Conservation (phyloP, 1,140 invertebrate genomes). For the Trachelipus rathkii region DNA sequence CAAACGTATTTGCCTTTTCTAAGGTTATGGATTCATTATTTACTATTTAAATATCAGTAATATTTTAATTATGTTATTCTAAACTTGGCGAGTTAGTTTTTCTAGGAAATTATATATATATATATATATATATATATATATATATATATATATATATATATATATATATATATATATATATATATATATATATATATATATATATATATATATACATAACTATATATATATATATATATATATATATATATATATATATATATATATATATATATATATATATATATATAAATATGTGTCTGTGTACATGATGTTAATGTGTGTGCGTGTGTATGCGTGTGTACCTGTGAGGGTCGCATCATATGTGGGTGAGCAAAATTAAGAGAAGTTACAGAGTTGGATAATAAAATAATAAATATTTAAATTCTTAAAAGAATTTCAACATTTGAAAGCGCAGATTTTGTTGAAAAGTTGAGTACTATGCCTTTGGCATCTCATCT, state of each 20-base stretch:
- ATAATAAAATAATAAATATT: neutral
- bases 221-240: slow-evolving; percentile 16
- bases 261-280: slow-evolving; percentile 2
- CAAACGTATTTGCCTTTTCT: too few relatives aligned
- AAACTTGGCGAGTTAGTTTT: too few relatives aligned
- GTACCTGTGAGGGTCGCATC: too few relatives aligned
- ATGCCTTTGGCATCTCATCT: too few relatives aligned
- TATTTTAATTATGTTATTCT: too few relatives aligned
- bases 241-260: too few relatives aligned
- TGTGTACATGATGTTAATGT: neutral
- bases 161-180: slow-evolving; percentile 22
- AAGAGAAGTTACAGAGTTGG: too few relatives aligned
- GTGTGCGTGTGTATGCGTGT: too few relatives aligned
- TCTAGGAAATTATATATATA: too few relatives aligned
- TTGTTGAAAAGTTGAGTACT: neutral
- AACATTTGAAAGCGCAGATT: neutral
- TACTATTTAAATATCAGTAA: too few relatives aligned
- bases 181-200: slow-evolving; percentile 22
- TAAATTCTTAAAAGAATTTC: neutral
- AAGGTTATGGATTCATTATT: too few relatives aligned
- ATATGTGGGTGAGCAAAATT: slow-evolving; percentile 7
- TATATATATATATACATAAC: slow-evolving; percentile 10
- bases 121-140: neutral
- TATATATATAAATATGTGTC: neutral
- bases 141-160: slow-evolving; percentile 9